Base-by-base conservation (phyloP, 2,888 invertebrate genomes). In the Pandemis heparana region DNA sequence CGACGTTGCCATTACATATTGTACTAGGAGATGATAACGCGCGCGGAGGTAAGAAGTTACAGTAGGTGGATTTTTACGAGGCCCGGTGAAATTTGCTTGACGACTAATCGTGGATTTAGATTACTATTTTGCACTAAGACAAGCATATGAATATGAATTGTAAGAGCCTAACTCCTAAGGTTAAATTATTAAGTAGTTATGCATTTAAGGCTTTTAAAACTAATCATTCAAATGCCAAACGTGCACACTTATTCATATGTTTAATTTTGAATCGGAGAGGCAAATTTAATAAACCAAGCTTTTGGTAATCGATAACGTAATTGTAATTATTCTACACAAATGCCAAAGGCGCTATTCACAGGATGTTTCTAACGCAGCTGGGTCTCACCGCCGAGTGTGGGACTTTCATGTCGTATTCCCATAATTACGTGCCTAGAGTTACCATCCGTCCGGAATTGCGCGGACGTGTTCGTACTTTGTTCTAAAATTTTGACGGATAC, bases 1-100 rank as follows among this genome's bases (percentile, higher is more conserved):
- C 65, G 70, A 65, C 69, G 69, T 39, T 59, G 65, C 70, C 64
- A 74, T 74, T 74, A 70, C 70, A 70, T 74, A 69, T 74, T 69
- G 69, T 70, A 74, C 74, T 43, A 74, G 70, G 74, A 65, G 43
- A 65, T 65, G 51, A 74, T 70, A 46, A 69, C 32, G 18, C 48
- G 5, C 38, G 61, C 32, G 51, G 74, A 39, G 43, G 64, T 51
- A 5, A 51, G 16, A 14, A 67, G 18, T 59, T 64, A 64, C 65
- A 48, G 32, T 8, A 38, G 16, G 14, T 14, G 32, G 32, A 63
- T 51, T 65, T 32, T 16, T 62, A 6, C 16, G n/a, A 16, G 14
- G 51, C 48, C 64, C 48, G 38, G 38, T 64, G 14, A 64, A 32
- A 8, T 65, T 16, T 1, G 5, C 46, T n/a, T 1, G n/a, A 32